These are phyloP conservation scores for Tamias sibiricus DNA, from an alignment of 2,113 vertebrate species.

Conservation along the genomic window DNA sequence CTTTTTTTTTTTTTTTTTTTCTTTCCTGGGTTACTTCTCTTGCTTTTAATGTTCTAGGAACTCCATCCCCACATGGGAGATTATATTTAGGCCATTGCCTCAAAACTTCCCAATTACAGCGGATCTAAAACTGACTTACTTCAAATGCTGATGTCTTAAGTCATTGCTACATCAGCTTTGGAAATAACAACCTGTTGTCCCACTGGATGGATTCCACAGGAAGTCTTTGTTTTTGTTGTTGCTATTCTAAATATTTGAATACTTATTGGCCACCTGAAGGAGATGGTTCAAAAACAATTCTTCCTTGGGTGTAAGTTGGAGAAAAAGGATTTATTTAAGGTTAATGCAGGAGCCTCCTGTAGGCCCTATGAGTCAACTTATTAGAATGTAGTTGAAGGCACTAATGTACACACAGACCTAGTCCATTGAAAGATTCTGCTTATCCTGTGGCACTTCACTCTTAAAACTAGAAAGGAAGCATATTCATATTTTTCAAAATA, in stretches of 20 bases:
- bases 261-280: neutral
- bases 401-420: neutral
- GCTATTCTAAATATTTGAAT: neutral
- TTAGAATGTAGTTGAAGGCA: neutral
- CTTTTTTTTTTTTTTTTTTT: neutral
- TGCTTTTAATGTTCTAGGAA: neutral
- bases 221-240: neutral
- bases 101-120: neutral
- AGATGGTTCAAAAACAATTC: neutral
- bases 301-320: neutral
- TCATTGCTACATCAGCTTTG: neutral
- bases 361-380: neutral
- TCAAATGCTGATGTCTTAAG: neutral
- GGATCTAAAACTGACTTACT: neutral
- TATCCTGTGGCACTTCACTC: neutral
- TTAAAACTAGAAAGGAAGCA: neutral
- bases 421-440: neutral
- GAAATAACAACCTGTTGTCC: neutral
- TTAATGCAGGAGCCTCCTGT: no score
- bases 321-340: neutral
- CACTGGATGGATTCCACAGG: neutral
- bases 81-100: neutral
- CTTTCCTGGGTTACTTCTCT: neutral
- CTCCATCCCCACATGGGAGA: neutral
- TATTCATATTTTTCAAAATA: conserved; percentile 2